phyloP scores from a whole-genome alignment of 2,797 vertebrate species.

The Hypotaenidia okinawae region DNA sequence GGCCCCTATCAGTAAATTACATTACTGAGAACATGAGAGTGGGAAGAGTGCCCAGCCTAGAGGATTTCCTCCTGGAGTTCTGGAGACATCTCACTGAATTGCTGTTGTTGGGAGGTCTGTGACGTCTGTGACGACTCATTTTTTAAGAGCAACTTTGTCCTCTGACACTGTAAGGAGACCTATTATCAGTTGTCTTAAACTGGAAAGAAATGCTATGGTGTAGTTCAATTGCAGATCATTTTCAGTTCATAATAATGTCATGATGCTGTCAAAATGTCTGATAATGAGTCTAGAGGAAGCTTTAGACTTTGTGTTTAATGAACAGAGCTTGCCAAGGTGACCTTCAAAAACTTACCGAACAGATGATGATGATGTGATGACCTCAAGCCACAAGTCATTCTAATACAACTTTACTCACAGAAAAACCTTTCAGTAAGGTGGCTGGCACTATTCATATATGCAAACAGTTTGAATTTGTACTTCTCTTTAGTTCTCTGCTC shows the following conservation, averaged over 20 bases:
- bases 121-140: background rate
- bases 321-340: background rate
- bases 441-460: background rate
- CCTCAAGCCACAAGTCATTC: background rate
- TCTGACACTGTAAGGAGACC: background rate
- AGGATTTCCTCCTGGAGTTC: conserved; percentile 2
- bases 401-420: background rate
- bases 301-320: background rate
- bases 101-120: background rate
- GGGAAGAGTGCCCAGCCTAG: conserved; percentile 19
- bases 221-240: background rate
- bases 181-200: background rate
- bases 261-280: background rate
- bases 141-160: background rate
- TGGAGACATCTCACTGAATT: background rate
- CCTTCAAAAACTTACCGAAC: background rate
- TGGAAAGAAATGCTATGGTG: background rate
- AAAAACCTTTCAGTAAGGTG: background rate
- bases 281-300: background rate
- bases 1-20: background rate
- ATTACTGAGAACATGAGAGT: background rate
- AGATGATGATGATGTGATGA: background rate
- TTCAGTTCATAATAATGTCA: background rate
- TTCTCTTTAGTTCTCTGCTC: background rate
- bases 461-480: background rate